Evolutionary conservation across 2,113 vertebrate species (phyloP).

Genomic region (Varanus salvator): DNA sequence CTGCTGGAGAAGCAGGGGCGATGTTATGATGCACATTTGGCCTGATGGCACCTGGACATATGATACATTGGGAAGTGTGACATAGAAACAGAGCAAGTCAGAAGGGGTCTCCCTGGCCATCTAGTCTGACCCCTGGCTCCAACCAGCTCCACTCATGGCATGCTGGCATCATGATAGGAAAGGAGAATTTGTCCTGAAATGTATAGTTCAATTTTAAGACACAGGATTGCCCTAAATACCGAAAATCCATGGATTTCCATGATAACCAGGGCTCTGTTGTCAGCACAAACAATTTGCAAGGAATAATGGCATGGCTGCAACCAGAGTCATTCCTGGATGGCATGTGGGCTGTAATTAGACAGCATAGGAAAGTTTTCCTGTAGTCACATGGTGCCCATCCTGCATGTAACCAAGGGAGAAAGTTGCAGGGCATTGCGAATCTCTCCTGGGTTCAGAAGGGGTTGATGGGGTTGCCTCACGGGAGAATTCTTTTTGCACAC

Average conservation of each 20-base stretch:
- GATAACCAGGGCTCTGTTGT: not conserved
- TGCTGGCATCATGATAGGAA: not conserved
- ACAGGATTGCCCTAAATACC: not conserved
- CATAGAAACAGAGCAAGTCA: no score
- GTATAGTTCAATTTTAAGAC: not conserved
- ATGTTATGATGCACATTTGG: not conserved
- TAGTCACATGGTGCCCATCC: not conserved
- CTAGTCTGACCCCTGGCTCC: no score
- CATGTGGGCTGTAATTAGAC: not conserved
- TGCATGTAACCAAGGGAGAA: not conserved
- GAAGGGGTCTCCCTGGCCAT: no score
- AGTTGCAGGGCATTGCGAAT: not conserved
- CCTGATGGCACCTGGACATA: not conserved
- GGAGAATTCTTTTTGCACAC: fast-evolving
- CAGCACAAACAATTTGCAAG: conserved; percentile 17
- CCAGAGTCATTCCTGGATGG: conserved; percentile 12
- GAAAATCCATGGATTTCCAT: not conserved
- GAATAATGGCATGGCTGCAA: not conserved
- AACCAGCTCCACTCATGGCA: no score
- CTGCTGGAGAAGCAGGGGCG: not conserved
- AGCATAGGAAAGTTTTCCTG: not conserved
- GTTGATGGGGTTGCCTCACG: not conserved
- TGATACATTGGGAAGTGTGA: not conserved
- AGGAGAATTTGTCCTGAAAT: not conserved
- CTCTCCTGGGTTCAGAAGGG: not conserved